Evolutionary conservation across 2,888 invertebrate species (phyloP).

Genomic region (Notodonta dromedarius): DNA sequence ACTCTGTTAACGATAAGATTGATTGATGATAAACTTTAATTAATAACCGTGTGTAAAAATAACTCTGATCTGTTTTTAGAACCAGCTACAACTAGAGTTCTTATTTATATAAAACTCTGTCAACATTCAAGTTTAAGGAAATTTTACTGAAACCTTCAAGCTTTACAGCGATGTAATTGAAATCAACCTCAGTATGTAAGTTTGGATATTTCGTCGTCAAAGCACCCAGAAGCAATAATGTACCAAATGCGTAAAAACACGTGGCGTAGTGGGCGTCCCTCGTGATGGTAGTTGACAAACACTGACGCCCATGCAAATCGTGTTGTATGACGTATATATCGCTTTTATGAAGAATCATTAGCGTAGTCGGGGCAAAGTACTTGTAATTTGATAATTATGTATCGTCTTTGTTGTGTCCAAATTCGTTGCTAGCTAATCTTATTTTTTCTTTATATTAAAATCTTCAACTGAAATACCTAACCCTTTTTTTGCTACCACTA

Average conservation of each 20-base stretch:
- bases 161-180: no score
- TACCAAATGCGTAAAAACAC: slow-evolving; percentile 16
- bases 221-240: slow-evolving; percentile 9
- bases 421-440: neutral
- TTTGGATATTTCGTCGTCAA: no score
- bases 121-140: no score
- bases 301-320: slow-evolving; percentile 22
- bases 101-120: no score
- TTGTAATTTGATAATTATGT: neutral
- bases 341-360: slow-evolving; percentile 6
- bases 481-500: no score
- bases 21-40: neutral
- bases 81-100: no score
- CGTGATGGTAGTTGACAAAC: slow-evolving; percentile 30
- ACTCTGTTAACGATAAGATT: neutral
- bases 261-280: slow-evolving; percentile 16
- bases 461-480: no score
- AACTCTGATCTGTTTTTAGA: no score
- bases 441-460: no score
- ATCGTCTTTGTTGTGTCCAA: neutral
- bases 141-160: no score
- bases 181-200: no score
- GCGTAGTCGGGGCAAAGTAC: neutral
- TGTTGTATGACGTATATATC: slow-evolving; percentile 14
- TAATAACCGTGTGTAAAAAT: no score